Percentiles rank a stretch among this genome's conserved stretches.
Evolutionary conservation across 2,888 invertebrate genomes (phyloP).

Genomic region (Chrysina gloriosa): DNA sequence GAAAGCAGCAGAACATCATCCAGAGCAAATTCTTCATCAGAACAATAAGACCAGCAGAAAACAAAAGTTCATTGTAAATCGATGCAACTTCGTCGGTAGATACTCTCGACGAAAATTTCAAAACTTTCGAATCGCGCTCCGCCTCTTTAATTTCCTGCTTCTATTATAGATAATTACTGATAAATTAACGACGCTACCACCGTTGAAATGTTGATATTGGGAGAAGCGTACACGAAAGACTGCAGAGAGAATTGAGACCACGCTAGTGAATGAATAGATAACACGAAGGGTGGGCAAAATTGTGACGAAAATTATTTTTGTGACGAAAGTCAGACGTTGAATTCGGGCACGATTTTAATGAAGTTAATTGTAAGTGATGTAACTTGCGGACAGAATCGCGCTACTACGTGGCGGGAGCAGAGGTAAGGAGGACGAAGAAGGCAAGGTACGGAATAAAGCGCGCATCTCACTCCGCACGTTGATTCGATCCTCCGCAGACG

Average conservation of each 20-base stretch:
- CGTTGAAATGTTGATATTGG: conserved; percentile 21
- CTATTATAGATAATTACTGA: conserved; percentile 40
- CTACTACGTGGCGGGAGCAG: neutral
- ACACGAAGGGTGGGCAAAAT: conserved; percentile 10
- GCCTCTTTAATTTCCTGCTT: conserved; percentile 40
- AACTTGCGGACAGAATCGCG: conserved; percentile 34
- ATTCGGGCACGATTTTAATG: conserved; percentile 36
- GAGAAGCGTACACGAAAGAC: neutral
- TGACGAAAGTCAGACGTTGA: conserved; percentile 25
- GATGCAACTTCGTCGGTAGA: neutral
- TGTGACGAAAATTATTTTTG: conserved; percentile 31
- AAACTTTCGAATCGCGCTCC: conserved; percentile 19
- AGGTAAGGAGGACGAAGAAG: neutral
- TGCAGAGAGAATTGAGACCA: neutral
- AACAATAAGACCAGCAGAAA: conserved; percentile 1
- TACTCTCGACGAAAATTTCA: neutral
- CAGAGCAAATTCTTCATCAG: neutral
- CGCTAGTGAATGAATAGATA: neutral
- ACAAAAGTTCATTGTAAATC: conserved; percentile 15
- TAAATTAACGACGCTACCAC: conserved; percentile 28
- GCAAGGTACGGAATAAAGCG: neutral
- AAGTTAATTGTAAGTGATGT: conserved; percentile 38
- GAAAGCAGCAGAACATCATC: neutral
- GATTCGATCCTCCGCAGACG: neutral
- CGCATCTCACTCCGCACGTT: neutral